Evolutionary conservation across 2,888 invertebrate species (phyloP), one percentile per base, ranked within the genome.

Genomic region (Aleiodes alternator): DNA sequence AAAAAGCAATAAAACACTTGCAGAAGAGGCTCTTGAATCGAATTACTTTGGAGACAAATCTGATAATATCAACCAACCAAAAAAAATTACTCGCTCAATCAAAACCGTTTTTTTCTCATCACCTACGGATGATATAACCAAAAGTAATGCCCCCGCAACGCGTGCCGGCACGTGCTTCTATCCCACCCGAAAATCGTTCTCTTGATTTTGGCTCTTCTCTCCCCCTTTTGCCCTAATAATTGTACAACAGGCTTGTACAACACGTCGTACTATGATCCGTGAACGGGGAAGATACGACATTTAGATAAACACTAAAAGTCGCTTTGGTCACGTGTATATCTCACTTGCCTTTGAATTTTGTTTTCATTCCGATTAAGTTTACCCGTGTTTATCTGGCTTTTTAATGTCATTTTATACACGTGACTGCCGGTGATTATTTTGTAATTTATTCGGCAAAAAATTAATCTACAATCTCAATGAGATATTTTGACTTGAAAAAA

Each of bases 171-270:
- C 75, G 75, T 75, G 75, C 56, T 68, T 14, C 68, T 51, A 68
- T 68, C 68, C 50, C 68, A 68, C 51, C 50, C 68, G 31, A 68
- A 51, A 64, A 59, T 59, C 59, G 59, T 38, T 64, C 64, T 64
- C 64, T 23, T 64, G 64, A 48, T 48, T 64, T 48, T 23, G 59
- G 23, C 48, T 23, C 8, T 3, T 34, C 4, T 4, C 48, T 64
- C 76, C 66, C 76, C 78, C 79, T 77, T 73, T 75, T 75, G 43
- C 43, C 72, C 76, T 77, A 78, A 79, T 80, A 80, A 80, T 80
- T 79, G 80, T 79, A 80, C 73, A 57, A 38, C 56, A 51, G 66
- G 34, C 75, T 75, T 75, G 75, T 75, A 68, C 57, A 55, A 75
- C 71, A 71, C 72, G 16, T 70, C 56, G 70, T 55, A 38, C 12